Evolutionary conservation across 2,797 vertebrate genomes (phyloP), one percentile per base, ranked within the genome.

Genomic region (Psittacula derbiana): DNA sequence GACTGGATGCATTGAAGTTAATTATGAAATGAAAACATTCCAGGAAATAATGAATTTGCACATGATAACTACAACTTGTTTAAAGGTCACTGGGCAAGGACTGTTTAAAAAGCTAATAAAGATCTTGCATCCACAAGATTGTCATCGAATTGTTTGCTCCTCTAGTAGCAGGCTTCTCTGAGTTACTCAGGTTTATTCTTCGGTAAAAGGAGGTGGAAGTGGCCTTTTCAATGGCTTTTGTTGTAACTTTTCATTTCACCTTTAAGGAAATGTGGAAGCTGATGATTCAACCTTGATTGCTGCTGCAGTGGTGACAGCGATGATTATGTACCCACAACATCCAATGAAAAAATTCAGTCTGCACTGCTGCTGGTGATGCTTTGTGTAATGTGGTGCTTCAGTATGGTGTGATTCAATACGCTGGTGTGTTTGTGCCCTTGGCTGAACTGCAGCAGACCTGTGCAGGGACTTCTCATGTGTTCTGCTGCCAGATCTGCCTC

Each of bases 21-120:
- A 89, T 94, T 88, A 89, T 10, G 36, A 36, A 96, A 86, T 82
- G 69, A 95, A 96, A 96, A 69, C 80, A 75, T 90, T 93, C 93
- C 89, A 88, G 85, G 86, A 85, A 95, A 84, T 83, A 93, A 94
- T 93, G 85, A 90, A 93, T 94, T 78, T 94, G 52, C 80, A 52
- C 18, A n/a, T 58, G 49, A n/a, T 74, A 81, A 72, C 53, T 81
- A 4, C 31, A 49, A 86, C 60, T 78, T 94, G 50, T 92, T 87
- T 93, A 86, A 94, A 92, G 88, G 90, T 94, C 90, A 70, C 28
- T 30, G 66, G 20, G 33, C 60, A 69, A 87, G 57, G 72, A 16
- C 71, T 66, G 46, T 82, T 90, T 50, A 65, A 94, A 85, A 87
- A 87, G 61, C 85, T 94, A 72, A 89, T 92, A 73, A 86, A 92